Evolutionary conservation across 2,797 vertebrate species (phyloP), one percentile per base, ranked within the genome.

Genomic region (Helostoma temminkii): DNA sequence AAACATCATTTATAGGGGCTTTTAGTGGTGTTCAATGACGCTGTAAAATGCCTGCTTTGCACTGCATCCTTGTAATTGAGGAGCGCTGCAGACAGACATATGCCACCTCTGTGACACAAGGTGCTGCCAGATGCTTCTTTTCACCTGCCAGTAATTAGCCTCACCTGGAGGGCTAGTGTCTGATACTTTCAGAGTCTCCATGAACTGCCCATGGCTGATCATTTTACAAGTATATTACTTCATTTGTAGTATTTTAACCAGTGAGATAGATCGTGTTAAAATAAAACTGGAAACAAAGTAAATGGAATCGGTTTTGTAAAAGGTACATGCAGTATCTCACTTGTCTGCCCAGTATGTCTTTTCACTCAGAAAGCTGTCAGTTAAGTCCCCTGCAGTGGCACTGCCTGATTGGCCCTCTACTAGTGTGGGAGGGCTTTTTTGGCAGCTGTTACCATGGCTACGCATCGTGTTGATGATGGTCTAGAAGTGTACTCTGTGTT

Each of bases 401-500:
- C 46, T 56, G 73, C 49, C 30, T 71, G 80, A 85, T 83, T 80
- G 84, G 82, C 39, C 58, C 60, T 65, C 56, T 59, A 46, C 43
- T 58, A 32, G 50, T 18, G 73, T 76, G 63, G 84, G 77, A 75
- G 70, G 76, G 73, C 47, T 81, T 74, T 76, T 61, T 81, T 34
- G 58, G 72, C 78, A 78, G 83, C 80, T 88, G 90, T 92, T 91
- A 81, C 88, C 77, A 89, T 89, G 84, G 82, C 59, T 78, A 87
- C 62, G 26, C 66, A 62, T 77, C 57, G 37, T 83, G 72, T 88
- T 88, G 83, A 82, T 55, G 65, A 79, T 66, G 37, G 53, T 46
- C 64, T 66, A 56, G 52, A 77, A 84, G 75, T 64, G 62, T 53
- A 21, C 55, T 81, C 57, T 66, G 57, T 64, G 71, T 82, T 77